Conservation (phyloP, 2,888 invertebrate species). For the Cheilosia vernalis region DNA sequence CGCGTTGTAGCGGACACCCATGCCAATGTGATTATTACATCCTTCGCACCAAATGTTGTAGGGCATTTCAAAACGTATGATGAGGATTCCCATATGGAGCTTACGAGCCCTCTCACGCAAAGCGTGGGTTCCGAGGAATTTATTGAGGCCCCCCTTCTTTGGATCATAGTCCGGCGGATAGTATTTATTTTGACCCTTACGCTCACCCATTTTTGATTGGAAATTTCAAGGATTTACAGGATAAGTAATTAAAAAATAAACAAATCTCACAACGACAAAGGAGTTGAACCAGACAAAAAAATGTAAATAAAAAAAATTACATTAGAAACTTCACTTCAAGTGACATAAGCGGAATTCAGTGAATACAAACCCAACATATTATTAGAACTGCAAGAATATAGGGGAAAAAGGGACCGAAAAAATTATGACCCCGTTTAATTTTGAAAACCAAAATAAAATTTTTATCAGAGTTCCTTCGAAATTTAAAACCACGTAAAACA, state of each 20-base stretch:
- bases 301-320: too few relatives aligned
- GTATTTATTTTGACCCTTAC: conserved; percentile 98
- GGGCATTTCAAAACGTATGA: conserved; percentile 97
- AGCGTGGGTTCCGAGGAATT: conserved; percentile 97
- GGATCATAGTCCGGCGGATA: conserved; percentile 99
- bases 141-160: conserved; percentile 95
- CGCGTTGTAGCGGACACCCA: conserved; percentile 99
- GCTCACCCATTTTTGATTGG: conserved; percentile 92
- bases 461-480: too few relatives aligned
- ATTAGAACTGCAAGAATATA: too few relatives aligned
- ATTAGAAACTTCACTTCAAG: too few relatives aligned
- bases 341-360: too few relatives aligned
- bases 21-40: conserved; percentile 98
- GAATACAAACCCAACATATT: too few relatives aligned
- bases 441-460: too few relatives aligned
- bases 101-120: conserved; percentile 98
- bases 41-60: conserved; percentile 99
- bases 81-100: conserved; percentile 94
- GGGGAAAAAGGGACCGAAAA: too few relatives aligned
- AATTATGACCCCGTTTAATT: too few relatives aligned
- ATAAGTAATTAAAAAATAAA: neutral
- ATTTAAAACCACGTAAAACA: too few relatives aligned
- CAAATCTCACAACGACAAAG: neutral
- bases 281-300: neutral
- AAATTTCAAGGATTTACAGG: neutral